These are phyloP conservation scores for Aulostomus chinensis DNA, from an alignment of 2,797 vertebrate genomes.

Conservation along the genomic window DNA sequence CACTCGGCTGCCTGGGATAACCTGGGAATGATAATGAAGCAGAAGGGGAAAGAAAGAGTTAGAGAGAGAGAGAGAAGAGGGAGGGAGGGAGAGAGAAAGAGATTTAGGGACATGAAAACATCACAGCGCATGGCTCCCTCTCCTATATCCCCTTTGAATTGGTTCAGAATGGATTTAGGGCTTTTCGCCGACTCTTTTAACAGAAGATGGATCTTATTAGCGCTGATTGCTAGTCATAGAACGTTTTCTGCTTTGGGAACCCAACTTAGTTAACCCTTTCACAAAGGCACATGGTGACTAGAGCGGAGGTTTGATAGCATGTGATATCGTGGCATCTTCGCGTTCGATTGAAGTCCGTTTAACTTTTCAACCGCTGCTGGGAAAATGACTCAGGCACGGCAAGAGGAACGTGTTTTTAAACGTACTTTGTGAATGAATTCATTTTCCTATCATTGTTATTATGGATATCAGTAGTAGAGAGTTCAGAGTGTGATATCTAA, in stretches of 20 bases:
- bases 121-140: constrained; percentile 74
- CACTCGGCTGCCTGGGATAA: constrained; percentile 89
- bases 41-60: constrained; percentile 6
- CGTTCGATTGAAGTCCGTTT: too few species aligned
- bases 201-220: constrained; percentile 94
- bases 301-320: too few species aligned
- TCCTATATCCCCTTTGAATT: constrained; percentile 91
- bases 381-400: too few species aligned
- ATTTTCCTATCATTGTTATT: too few species aligned
- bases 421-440: too few species aligned
- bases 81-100: constrained; percentile 11
- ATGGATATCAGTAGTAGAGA: too few species aligned
- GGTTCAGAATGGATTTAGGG: constrained; percentile 92
- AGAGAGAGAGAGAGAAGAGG: constrained; percentile 3
- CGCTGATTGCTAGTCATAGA: constrained; percentile 90
- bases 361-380: too few species aligned
- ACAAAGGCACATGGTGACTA: too few species aligned
- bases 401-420: too few species aligned
- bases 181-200: constrained; percentile 91
- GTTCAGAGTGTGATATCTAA: too few species aligned
- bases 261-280: constrained; percentile 83
- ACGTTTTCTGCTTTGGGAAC: constrained; percentile 77
- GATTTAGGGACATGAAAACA: constrained; percentile 47
- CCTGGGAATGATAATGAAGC: constrained; percentile 94
- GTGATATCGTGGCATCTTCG: too few species aligned